Conservation (phyloP, 2,797 vertebrate genomes). For the Gymnothorax javanicus region DNA sequence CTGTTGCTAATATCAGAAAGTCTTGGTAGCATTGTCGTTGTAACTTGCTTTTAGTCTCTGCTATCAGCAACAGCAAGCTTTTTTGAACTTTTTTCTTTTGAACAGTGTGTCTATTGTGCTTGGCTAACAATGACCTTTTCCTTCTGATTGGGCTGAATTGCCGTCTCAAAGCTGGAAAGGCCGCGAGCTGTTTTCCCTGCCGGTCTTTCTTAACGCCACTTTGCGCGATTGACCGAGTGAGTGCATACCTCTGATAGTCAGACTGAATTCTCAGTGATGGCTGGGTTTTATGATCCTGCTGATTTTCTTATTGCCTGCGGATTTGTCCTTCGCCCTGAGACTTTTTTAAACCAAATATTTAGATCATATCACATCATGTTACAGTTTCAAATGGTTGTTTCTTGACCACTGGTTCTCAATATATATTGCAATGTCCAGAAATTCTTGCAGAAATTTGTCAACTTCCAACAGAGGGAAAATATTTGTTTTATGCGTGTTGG, state of each 20-base stretch:
- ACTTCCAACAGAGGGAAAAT: slow-evolving; percentile 9
- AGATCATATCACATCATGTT: background rate
- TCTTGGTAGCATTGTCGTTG: slow-evolving; percentile 1
- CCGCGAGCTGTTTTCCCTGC: slow-evolving; percentile 61
- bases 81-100: slow-evolving; percentile 67
- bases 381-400: background rate
- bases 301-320: background rate
- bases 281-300: background rate
- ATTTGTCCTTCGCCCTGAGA: background rate
- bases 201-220: slow-evolving; percentile 53
- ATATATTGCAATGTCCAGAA: slow-evolving; percentile 3
- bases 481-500: background rate
- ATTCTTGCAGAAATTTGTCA: slow-evolving; percentile 14
- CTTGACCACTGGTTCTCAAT: background rate
- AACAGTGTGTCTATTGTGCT: slow-evolving; percentile 85
- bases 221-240: slow-evolving; percentile 14
- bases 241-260: background rate
- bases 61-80: slow-evolving; percentile 56
- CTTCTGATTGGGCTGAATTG: slow-evolving; percentile 72
- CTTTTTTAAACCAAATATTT: background rate
- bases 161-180: slow-evolving; percentile 66
- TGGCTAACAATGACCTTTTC: slow-evolving; percentile 81
- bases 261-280: background rate
- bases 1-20: background rate
- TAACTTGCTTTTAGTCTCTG: slow-evolving; percentile 12